A percentile compares a stretch with the other conserved stretches of the same genome.
phyloP scores from a whole-genome alignment of 2,888 invertebrate genomes.

The Temnothorax unifasciatus region DNA sequence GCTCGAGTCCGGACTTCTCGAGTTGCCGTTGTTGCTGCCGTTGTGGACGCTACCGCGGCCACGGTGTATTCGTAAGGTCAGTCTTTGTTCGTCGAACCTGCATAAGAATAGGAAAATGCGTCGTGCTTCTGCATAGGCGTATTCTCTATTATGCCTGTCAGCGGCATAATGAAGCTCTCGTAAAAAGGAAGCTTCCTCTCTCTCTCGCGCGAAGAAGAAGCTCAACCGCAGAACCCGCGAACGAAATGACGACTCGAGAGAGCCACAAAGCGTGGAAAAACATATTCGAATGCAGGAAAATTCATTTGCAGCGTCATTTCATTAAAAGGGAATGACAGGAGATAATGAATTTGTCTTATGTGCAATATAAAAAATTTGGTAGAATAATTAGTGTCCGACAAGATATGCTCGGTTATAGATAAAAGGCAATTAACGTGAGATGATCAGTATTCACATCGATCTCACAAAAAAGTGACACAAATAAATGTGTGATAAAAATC shows the following conservation, averaged over 20 bases:
- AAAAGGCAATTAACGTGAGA: neutral
- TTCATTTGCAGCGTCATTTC: neutral
- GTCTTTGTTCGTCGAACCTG: slow-evolving; percentile 95
- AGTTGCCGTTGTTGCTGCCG: slow-evolving; percentile 84
- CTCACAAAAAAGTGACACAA: neutral
- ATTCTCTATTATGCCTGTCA: slow-evolving; percentile 27
- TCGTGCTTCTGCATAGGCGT: neutral
- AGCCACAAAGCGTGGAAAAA: neutral
- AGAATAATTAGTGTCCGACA: neutral
- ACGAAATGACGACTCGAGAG: neutral
- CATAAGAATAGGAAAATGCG: slow-evolving; percentile 88
- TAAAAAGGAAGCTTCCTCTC: neutral
- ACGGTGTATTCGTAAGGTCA: slow-evolving; percentile 96
- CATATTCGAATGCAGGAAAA: slow-evolving; percentile 1
- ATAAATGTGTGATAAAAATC: slow-evolving; percentile 7
- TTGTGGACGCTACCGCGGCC: slow-evolving; percentile 90
- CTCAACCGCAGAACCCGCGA: neutral
- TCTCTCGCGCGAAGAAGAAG: neutral
- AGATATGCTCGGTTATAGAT: neutral
- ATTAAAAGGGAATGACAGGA: neutral
- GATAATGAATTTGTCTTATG: neutral
- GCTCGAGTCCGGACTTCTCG: slow-evolving; percentile 80
- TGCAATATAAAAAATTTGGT: neutral
- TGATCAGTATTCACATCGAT: neutral
- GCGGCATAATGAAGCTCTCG: slow-evolving; percentile 18